Conservation (phyloP, 2,797 vertebrate species). For the Sebastes trivittatus region DNA sequence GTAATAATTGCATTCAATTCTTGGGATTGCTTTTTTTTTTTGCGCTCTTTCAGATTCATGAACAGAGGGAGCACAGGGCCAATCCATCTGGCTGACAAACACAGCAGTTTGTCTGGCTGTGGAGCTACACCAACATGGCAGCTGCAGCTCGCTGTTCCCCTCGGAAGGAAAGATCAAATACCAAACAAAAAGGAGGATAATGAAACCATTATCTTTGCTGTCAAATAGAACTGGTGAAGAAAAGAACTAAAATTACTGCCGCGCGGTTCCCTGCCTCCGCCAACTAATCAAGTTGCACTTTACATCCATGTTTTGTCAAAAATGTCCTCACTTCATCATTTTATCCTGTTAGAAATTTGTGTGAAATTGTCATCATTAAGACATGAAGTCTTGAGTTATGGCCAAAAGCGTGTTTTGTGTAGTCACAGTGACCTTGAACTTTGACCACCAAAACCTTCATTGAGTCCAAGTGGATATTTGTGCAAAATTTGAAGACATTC, state of each 20-base stretch:
- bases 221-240: not conserved
- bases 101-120: not conserved
- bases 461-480: too few species aligned
- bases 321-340: too few species aligned
- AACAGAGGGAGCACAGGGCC: not conserved
- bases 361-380: too few species aligned
- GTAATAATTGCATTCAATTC: not conserved
- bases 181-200: not conserved
- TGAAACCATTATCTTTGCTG: not conserved
- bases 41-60: not conserved
- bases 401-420: too few species aligned
- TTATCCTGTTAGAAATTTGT: too few species aligned
- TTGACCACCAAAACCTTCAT: too few species aligned
- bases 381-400: too few species aligned
- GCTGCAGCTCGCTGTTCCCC: not conserved
- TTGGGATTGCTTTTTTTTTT: not conserved
- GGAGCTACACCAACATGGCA: not conserved
- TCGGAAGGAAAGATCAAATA: not conserved
- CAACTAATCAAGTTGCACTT: too few species aligned
- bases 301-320: too few species aligned
- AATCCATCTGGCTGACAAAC: not conserved
- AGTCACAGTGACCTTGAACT: too few species aligned
- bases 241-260: not conserved
- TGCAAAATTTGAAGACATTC: too few species aligned
- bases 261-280: too few species aligned